Base-by-base conservation (phyloP, 2,113 vertebrate genomes). In the Asarcornis scutulata region DNA sequence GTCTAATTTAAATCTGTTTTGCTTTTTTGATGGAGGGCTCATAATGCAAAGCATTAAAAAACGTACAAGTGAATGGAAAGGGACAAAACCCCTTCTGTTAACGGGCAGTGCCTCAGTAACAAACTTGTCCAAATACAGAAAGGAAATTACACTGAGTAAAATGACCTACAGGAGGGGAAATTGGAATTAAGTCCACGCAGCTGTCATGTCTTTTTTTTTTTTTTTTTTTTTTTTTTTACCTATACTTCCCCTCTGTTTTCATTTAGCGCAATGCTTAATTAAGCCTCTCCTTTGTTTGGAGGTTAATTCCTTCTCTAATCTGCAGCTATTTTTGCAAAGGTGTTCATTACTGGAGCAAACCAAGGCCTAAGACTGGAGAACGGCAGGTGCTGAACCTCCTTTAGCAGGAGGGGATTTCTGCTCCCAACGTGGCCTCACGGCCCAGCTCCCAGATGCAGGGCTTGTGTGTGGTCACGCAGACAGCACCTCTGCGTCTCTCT, bases 1-100 rank as follows among this genome's bases (percentile, higher is more conserved):
- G 62, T 86, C 89, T 91, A 74, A 97, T 95, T 96, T 88, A 95
- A 97, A 97, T 93, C 83, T 89, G 56, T n/a, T 94, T 97, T 91
- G 63, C 66, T 56, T 34, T 90, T 67, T 92, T 75, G 20, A 87
- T 74, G 91, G 38, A 96, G 58, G 13, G 46, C 88, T 97, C 10
- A 13, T 95, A 93, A 94, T 85, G 79, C 64, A 88, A 78, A 92
- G 50, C 85, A 68, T 31, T 79, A 53, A 31, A 94, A 96, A 95
- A 95, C 58, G 85, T 55, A 89, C 38, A 55, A 88, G 34, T 82
- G 80, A 95, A 83, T 83, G 71, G 86, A 84, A 88, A 85, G n/a
- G n/a, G 55, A 55, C 75, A 74, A 91, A 73, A 38, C 0, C 16
- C 36, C 26, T 78, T 86, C 29, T 72, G 20, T 91, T 91, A 89